A percentile compares a stretch with the other conserved stretches of the same genome.
These are phyloP conservation scores for Drosophila melanosoma DNA, from an alignment of 2,888 invertebrate genomes.

Conservation along the genomic window DNA sequence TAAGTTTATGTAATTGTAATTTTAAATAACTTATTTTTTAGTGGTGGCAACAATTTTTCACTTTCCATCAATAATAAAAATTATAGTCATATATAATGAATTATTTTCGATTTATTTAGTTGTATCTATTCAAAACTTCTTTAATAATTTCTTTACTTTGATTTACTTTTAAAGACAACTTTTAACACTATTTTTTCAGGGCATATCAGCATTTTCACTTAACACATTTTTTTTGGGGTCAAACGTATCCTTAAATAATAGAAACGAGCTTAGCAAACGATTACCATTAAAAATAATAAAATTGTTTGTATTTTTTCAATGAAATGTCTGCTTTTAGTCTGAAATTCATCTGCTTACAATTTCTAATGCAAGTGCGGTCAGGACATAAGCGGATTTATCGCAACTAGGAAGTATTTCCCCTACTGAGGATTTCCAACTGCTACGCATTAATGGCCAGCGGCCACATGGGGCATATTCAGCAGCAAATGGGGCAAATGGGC, in stretches of 20 bases:
- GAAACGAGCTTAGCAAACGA: background rate
- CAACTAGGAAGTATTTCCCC: background rate
- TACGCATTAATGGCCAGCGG: constrained; percentile 19
- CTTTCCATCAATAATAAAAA: background rate
- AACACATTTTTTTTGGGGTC: background rate
- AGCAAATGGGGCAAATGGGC: background rate
- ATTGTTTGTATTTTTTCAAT: constrained; percentile 10
- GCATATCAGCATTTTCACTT: background rate
- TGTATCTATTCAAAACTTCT: background rate
- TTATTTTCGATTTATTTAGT: background rate
- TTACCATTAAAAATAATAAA: constrained; percentile 7
- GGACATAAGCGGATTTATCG: constrained; percentile 46
- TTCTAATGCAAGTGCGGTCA: constrained; percentile 16
- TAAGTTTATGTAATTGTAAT: too few relatives aligned
- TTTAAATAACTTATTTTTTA: too few relatives aligned
- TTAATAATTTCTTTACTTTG: background rate
- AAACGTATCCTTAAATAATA: background rate
- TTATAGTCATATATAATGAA: background rate
- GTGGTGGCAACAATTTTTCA: background rate
- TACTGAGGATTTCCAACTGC: constrained; percentile 15
- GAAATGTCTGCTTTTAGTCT: constrained; percentile 44
- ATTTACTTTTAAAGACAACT: background rate
- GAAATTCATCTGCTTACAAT: constrained; percentile 20
- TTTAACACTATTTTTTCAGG: background rate
- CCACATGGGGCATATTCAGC: constrained; percentile 2